Evolutionary conservation across 2,888 invertebrate species (phyloP).

Genomic region (Netelia fuscicornis): DNA sequence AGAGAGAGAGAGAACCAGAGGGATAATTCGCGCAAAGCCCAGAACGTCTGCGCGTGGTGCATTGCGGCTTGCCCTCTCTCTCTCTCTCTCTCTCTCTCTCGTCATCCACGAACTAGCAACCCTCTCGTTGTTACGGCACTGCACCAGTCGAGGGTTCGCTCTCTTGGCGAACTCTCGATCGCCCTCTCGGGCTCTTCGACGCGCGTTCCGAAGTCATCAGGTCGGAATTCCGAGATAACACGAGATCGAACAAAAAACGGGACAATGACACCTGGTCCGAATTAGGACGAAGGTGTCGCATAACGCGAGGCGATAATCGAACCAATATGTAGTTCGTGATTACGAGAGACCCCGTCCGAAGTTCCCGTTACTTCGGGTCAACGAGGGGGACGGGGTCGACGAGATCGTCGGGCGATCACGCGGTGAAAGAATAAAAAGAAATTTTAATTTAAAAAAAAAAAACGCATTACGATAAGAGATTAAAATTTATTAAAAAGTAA

Average conservation of each 20-base stretch:
- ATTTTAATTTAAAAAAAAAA: background rate
- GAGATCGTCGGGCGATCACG: conserved; percentile 26
- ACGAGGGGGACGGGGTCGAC: conserved; percentile 46
- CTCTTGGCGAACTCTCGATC: conserved; percentile 58
- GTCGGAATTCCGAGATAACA: background rate
- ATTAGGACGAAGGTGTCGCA: background rate
- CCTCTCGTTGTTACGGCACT: conserved; percentile 75
- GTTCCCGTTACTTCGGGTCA: conserved; percentile 32
- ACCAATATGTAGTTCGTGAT: conserved; percentile 66
- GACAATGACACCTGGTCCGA: background rate
- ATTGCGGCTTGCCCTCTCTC: conserved; percentile 78
- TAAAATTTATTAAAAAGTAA: no score
- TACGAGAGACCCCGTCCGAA: conserved; percentile 50
- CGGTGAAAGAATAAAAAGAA: conserved; percentile 16
- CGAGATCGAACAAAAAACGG: background rate
- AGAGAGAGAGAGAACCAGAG: conserved; percentile 62
- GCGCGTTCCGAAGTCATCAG: conserved; percentile 42
- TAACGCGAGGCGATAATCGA: background rate
- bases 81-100: conserved; percentile 67
- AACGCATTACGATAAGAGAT: conserved; percentile 2
- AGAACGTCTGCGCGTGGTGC: conserved; percentile 82
- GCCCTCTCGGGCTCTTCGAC: conserved; percentile 17
- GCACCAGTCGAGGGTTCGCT: conserved; percentile 71
- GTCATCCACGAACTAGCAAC: conserved; percentile 37
- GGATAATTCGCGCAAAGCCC: conserved; percentile 74